phyloP scores from a whole-genome alignment of 2,888 invertebrate genomes.

The Unio delphinus region DNA sequence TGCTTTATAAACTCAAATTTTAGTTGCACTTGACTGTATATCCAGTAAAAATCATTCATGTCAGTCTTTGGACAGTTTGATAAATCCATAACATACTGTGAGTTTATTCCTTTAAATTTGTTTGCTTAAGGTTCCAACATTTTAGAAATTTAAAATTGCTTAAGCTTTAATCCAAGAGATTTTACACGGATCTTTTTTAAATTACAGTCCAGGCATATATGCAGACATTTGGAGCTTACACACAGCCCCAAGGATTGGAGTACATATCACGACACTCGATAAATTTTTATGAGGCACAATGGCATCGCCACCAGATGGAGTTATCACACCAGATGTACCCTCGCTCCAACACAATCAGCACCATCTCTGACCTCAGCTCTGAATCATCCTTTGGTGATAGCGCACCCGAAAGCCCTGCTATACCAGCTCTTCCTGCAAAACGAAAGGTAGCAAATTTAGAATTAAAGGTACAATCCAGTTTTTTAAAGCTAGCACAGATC shows the following conservation, averaged over 20 bases:
- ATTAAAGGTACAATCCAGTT: not conserved
- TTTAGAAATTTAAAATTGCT: not conserved
- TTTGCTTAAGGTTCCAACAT: no score
- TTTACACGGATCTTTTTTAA: constrained; percentile 5
- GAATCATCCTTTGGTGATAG: constrained; percentile 52
- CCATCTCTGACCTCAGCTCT: constrained; percentile 64
- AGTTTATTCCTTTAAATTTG: no score
- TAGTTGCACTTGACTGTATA: no score
- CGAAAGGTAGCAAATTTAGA: constrained; percentile 36
- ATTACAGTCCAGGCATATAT: constrained; percentile 89
- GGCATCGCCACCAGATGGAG: constrained; percentile 73
- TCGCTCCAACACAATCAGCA: constrained; percentile 67
- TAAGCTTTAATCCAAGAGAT: not conserved
- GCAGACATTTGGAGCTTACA: constrained; percentile 93
- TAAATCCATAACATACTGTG: no score
- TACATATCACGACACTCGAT: constrained; percentile 90
- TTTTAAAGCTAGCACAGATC: not conserved
- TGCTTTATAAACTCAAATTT: no score
- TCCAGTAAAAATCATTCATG: no score
- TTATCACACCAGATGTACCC: constrained; percentile 61
- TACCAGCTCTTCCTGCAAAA: constrained; percentile 58
- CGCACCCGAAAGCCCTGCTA: constrained; percentile 43
- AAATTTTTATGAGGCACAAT: constrained; percentile 77
- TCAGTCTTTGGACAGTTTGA: no score
- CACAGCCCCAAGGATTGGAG: constrained; percentile 78